These are phyloP conservation scores for Microplitis demolitor DNA, from an alignment of 1,140 invertebrate species.

Conservation along the genomic window DNA sequence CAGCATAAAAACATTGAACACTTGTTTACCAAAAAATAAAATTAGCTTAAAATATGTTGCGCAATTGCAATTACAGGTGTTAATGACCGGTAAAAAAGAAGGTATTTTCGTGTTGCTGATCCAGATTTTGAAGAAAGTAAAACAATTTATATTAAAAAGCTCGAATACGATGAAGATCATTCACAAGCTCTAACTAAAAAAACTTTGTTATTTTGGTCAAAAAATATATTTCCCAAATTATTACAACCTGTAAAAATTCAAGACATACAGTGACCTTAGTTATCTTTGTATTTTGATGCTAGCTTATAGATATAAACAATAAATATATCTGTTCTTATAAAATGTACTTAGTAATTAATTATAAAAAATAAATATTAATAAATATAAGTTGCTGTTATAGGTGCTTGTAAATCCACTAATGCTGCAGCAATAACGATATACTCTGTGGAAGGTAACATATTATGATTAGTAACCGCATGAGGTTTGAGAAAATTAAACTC, in stretches of 20 bases:
- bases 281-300: neutral
- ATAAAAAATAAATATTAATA: neutral
- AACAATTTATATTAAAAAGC: slow-evolving; percentile 17
- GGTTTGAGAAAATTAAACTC: slow-evolving; percentile 52
- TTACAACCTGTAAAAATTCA: neutral
- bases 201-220: slow-evolving; percentile 13
- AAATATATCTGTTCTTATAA: neutral
- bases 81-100: slow-evolving; percentile 32
- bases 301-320: neutral
- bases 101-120: slow-evolving; percentile 38
- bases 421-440: slow-evolving; percentile 40
- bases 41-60: slow-evolving; percentile 35
- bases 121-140: slow-evolving; percentile 34
- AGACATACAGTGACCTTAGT: neutral
- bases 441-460: slow-evolving; percentile 42
- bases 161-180: slow-evolving; percentile 24
- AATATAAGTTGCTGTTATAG: slow-evolving; percentile 34
- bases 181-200: slow-evolving; percentile 11
- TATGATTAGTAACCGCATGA: slow-evolving; percentile 43
- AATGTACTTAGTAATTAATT: neutral
- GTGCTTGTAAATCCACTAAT: slow-evolving; percentile 45
- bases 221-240: slow-evolving; percentile 20
- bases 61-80: slow-evolving; percentile 46
- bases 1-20: slow-evolving; percentile 25
- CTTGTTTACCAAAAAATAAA: slow-evolving; percentile 33